Base-by-base conservation (phyloP, 2,113 vertebrate species). In the Naja naja region DNA sequence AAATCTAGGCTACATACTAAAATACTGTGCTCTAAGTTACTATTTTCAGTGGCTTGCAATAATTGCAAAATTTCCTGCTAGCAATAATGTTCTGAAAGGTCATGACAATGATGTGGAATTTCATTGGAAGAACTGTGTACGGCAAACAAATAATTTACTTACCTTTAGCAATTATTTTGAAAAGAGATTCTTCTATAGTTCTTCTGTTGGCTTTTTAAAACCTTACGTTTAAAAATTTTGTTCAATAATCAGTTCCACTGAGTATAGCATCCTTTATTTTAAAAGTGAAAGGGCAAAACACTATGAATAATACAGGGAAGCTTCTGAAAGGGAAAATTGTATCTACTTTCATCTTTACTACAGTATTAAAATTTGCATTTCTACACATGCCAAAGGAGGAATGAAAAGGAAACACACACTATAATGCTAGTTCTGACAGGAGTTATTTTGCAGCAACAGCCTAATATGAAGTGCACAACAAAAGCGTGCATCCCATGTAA, bases 1-100 rank as follows among this genome's bases (percentile, higher is more conserved):
- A 34, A 74, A 89, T 89, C 49, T 55, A 81, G 49, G 60, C 60
- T 52, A 89, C 23, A 55, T 55, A 47, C 34, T 89, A 81, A 81
- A 93, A 95, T 90, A 91, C 52, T 74, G 69, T 93, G 85, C 93
- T 94, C 91, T 39, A 94, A 81, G 39, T 88, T 91, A 96, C 74
- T 91, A 30, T 88, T 95, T 45, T 53, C 88, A 43, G 89, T 88
- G 85, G 54, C 47, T 90, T 90, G 85, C 93, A 96, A 94, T 27
- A 90, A 95, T 0, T 92, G 58, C 18, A 94, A 90, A 95, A 56
- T 7, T 64, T 43, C 74, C 81, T 52, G 52, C n/a, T 81, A 47
- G 23, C 47, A 89, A 23, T 85, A 90, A 86, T 86, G 52, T 90
- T 90, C 6, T 60, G 30, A 16, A 86, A 58, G 30, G 86, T 58